phyloP scores from a whole-genome alignment of 35 echinoderm and acorn worm genomes.

The Holothuria glaberrima region DNA sequence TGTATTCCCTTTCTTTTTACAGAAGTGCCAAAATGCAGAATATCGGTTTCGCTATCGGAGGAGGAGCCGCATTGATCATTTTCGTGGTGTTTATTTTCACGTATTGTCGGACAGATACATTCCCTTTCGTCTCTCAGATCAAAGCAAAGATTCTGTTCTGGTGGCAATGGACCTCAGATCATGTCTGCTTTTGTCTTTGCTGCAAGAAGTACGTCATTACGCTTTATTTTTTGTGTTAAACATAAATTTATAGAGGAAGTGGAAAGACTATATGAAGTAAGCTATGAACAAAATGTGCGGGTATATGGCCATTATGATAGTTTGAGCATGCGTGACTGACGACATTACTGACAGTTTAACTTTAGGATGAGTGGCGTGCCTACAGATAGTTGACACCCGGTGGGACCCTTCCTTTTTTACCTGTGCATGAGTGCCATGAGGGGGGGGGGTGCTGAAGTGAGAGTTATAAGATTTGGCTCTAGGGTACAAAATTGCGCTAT shows the following conservation, averaged over 20 bases:
- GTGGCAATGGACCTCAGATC: conserved; percentile 38
- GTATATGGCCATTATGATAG: no score
- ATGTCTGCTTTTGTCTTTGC: conserved; percentile 66
- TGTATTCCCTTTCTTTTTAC: neutral
- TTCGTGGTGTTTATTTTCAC: conserved; percentile 40
- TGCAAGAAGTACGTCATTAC: conserved; percentile 58
- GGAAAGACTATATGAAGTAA: no score
- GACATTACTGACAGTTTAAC: no score
- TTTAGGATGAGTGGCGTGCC: no score
- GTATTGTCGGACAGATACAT: conserved; percentile 65
- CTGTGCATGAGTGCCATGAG: no score
- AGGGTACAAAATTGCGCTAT: no score
- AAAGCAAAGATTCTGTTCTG: conserved; percentile 3
- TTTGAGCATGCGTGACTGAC: no score
- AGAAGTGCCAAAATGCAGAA: conserved; percentile 9
- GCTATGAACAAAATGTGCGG: no score
- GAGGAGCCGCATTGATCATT: conserved; percentile 20
- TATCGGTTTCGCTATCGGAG: conserved; percentile 43
- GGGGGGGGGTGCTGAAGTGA: no score
- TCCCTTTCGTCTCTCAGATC: conserved; percentile 19
- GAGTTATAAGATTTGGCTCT: no score
- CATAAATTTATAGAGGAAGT: neutral
- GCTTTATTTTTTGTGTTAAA: neutral
- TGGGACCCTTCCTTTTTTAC: no score
- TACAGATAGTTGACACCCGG: no score